A percentile compares a stretch with the other conserved stretches of the same genome.
phyloP scores from a whole-genome alignment of 2,113 vertebrate genomes.

The Platysternon megacephalum region DNA sequence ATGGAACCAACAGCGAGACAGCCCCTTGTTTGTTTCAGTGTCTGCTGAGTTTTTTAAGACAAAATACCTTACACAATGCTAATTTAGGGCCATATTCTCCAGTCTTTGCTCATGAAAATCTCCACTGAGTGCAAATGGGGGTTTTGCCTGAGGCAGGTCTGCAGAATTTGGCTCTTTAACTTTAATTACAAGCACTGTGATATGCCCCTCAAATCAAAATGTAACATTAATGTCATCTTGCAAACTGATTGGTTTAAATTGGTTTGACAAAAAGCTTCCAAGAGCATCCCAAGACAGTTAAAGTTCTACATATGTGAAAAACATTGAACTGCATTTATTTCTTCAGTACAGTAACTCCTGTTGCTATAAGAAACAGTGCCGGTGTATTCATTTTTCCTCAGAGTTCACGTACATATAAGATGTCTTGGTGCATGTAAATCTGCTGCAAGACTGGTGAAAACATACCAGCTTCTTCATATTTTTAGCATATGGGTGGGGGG shows the following conservation, averaged over 20 bases:
- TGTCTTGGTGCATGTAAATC: slow-evolving; percentile 10
- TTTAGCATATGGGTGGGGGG: slow-evolving; percentile 24
- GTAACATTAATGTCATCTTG: neutral
- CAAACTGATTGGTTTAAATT: neutral
- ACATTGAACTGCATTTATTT: neutral
- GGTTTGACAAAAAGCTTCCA: slow-evolving; percentile 1
- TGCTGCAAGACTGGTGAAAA: neutral
- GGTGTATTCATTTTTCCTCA: neutral
- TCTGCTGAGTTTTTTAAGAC: neutral
- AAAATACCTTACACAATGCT: neutral
- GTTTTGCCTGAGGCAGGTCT: neutral
- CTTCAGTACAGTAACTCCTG: no score
- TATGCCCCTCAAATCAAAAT: neutral
- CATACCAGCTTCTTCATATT: slow-evolving; percentile 7
- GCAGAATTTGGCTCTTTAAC: neutral
- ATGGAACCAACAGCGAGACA: neutral
- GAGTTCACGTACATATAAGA: neutral
- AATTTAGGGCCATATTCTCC: neutral
- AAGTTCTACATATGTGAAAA: neutral
- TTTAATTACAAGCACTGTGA: neutral
- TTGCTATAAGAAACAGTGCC: neutral
- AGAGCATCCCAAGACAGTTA: neutral
- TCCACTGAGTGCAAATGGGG: neutral
- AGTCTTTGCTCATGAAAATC: neutral
- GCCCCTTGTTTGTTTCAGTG: neutral